These are phyloP conservation scores for Dolichopus griseipennis DNA, from an alignment of 2,888 invertebrate species.

Conservation along the genomic window DNA sequence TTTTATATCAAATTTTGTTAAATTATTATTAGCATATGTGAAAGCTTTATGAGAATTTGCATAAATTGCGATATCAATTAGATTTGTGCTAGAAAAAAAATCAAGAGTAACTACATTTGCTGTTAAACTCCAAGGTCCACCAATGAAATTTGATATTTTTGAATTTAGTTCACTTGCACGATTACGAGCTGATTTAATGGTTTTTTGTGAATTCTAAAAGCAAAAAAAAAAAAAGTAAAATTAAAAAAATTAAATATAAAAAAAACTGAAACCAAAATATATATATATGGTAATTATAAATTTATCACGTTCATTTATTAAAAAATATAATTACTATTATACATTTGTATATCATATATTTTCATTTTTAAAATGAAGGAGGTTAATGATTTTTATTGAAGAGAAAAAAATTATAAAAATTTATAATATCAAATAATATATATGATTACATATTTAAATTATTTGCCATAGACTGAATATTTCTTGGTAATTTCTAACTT, in stretches of 20 bases:
- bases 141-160: slow-evolving; percentile 59
- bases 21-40: slow-evolving; percentile 30
- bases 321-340: too few relatives aligned
- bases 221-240: background rate
- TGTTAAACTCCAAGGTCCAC: slow-evolving; percentile 55
- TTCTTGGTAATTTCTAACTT: too few relatives aligned
- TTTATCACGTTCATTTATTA: too few relatives aligned
- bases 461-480: too few relatives aligned
- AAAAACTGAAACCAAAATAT: background rate
- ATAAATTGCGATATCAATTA: slow-evolving; percentile 57
- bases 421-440: too few relatives aligned
- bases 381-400: too few relatives aligned
- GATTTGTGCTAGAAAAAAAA: slow-evolving; percentile 62
- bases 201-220: slow-evolving; percentile 29
- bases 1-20: slow-evolving; percentile 32
- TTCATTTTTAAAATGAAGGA: too few relatives aligned
- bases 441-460: too few relatives aligned
- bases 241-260: background rate
- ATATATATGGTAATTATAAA: too few relatives aligned
- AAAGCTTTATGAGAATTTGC: slow-evolving; percentile 42
- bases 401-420: too few relatives aligned
- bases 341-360: too few relatives aligned
- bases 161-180: slow-evolving; percentile 47
- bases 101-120: slow-evolving; percentile 67
- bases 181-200: slow-evolving; percentile 33